These are phyloP conservation scores for Eupristina koningsbergeri DNA, from an alignment of 1,140 invertebrate genomes.

Conservation along the genomic window DNA sequence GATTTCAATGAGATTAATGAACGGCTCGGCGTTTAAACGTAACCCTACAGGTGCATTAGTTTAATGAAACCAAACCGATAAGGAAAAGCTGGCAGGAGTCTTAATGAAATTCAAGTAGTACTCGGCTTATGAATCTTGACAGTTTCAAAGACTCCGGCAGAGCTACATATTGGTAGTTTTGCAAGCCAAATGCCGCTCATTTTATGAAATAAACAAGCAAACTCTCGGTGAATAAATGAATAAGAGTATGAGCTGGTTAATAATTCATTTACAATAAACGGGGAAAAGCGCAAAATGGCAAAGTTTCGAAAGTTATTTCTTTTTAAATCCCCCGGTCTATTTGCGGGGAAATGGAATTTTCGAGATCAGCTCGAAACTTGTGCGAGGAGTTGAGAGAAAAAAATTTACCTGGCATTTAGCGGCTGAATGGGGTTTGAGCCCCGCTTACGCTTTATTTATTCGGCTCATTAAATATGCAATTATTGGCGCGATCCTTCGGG, in stretches of 20 bases:
- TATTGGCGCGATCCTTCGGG: constrained; percentile 14
- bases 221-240: constrained; percentile 2
- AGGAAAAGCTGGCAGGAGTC: too few species aligned
- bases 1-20: too few species aligned
- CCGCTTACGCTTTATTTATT: background rate
- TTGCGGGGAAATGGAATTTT: constrained; percentile 18
- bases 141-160: background rate
- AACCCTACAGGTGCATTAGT: too few species aligned
- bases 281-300: background rate
- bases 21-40: too few species aligned
- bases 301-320: constrained; percentile 21
- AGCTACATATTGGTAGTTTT: background rate
- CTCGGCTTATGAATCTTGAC: background rate
- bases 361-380: constrained; percentile 4
- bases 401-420: constrained; percentile 9
- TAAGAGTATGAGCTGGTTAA: background rate
- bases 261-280: constrained; percentile 19
- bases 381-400: background rate
- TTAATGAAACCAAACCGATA: background rate
- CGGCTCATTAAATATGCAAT: constrained; percentile 28
- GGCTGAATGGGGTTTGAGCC: background rate
- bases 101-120: background rate
- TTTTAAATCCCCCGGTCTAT: background rate
- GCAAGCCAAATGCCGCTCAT: background rate
- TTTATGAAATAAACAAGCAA: background rate